A percentile compares a stretch with the other conserved stretches of the same genome.
These are phyloP conservation scores for Antedon bifida DNA, from an alignment of 35 echinoderm and acorn worm species.

Conservation along the genomic window DNA sequence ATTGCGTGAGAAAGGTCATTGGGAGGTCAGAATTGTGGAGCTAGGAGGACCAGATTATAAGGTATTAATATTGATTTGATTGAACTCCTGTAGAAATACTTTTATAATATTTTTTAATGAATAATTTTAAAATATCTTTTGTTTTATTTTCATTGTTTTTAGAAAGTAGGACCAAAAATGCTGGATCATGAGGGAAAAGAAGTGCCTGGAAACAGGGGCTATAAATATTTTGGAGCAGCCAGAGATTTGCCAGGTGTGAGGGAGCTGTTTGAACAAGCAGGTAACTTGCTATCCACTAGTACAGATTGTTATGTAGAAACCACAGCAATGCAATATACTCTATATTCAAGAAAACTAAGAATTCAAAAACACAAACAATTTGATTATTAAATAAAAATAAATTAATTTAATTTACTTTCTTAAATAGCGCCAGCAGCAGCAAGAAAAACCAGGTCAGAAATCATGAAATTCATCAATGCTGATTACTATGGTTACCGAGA, in stretches of 20 bases:
- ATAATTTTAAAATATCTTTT: too few relatives aligned
- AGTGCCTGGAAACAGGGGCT: conserved; percentile 89
- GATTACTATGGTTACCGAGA: conserved; percentile 99
- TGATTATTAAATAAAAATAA: too few relatives aligned
- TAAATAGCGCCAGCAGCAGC: conserved; percentile 53
- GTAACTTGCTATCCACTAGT: conserved; percentile 56
- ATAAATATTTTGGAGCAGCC: conserved; percentile 97
- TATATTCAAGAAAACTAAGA: too few relatives aligned
- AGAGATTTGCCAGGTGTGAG: conserved; percentile 94
- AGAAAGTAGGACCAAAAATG: conserved; percentile 99
- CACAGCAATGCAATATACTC: too few relatives aligned
- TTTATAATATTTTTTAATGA: too few relatives aligned
- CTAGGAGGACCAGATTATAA: conserved; percentile 90
- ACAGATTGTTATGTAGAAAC: too few relatives aligned
- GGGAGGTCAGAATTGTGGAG: conserved; percentile 87
- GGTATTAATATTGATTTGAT: conserved; percentile 21
- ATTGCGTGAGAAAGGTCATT: conserved; percentile 82
- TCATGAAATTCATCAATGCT: conserved; percentile 99
- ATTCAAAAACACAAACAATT: too few relatives aligned
- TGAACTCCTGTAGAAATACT: too few relatives aligned
- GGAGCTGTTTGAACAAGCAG: conserved; percentile 98
- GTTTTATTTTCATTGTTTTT: neutral
- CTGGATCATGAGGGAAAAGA: conserved; percentile 94
- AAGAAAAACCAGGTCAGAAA: conserved; percentile 73
- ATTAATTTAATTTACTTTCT: conserved; percentile 2